Evolutionary conservation across 2,113 vertebrate genomes (phyloP).

Genomic region (Turnix velox): DNA sequence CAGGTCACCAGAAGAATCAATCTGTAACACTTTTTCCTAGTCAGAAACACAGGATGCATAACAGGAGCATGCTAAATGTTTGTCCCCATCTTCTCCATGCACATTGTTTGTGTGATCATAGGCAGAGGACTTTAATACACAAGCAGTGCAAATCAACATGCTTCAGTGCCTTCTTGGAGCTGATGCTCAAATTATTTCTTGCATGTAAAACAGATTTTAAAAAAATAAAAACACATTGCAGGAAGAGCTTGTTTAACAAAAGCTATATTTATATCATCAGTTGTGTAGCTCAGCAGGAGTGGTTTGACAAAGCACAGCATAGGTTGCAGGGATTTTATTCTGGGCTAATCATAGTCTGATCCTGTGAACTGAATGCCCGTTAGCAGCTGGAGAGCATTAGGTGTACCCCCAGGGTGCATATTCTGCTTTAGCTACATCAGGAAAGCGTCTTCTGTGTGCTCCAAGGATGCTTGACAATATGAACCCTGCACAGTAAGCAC

Average conservation of each 20-base stretch:
- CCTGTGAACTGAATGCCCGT: not conserved
- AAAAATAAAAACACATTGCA: not conserved
- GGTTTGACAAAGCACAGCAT: constrained; percentile 6
- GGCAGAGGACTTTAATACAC: not conserved
- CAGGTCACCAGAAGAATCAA: not conserved
- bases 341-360: not conserved
- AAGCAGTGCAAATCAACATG: not conserved
- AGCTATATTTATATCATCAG: constrained; percentile 45
- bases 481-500: not conserved
- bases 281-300: constrained; percentile 8
- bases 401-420: not conserved
- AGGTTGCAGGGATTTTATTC: not conserved
- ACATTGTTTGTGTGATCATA: not conserved
- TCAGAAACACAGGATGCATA: not conserved
- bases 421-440: not conserved
- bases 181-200: constrained; percentile 28
- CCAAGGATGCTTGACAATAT: not conserved
- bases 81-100: not conserved
- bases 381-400: not conserved
- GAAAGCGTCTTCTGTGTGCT: not conserved
- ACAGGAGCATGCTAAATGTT: not conserved
- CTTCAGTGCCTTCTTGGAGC: not conserved
- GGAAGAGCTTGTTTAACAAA: constrained; percentile 37
- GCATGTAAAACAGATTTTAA: constrained; percentile 11
- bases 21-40: not conserved